Evolutionary conservation across 2,888 invertebrate genomes (phyloP), one percentile per base, ranked within the genome.

Genomic region (Cosmopolites sordidus): DNA sequence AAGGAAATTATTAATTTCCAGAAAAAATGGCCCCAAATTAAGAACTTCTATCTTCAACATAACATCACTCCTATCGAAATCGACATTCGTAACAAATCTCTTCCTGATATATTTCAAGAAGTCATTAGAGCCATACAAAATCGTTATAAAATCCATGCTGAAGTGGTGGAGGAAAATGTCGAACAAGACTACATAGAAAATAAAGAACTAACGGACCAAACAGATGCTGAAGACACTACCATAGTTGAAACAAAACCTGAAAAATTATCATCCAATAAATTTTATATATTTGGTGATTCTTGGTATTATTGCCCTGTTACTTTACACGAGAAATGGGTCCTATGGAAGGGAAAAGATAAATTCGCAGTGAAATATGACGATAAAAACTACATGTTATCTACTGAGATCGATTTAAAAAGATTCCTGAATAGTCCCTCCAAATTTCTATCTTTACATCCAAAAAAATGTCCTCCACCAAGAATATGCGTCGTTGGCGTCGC

Each of bases 271-370:
- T 52, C 48, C 9, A 51, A 17, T 42, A 3, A 22, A 22, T 8
- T 3, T 22, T 3, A 22, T 22, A 22, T 8, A 3, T 75, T 80
- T 48, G 81, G 84, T n/a, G 80, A 81, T 66, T 81, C 79, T 1
- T 73, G 73, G 56, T 62, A 75, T 60, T 85, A 78, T 62, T 86
- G 86, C 64, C 85, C 86, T 0, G 76, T 84, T 27, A 73, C 80
- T n/a, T 79, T 77, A 63, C 70, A 72, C 49, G 73, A 79, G 37
- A 66, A 79, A 60, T 73, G 76, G 38, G 73, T 82, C 8, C 65
- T 85, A 15, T 81, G 83, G 79, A 77, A 76, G 69, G 85, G 84
- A n/a, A 81, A 79, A 66, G 69, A 77, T 39, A 76, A 81, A 50
- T 79, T 76, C 61, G 67, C 75, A 15, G 72, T 76, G 0, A 76